phyloP scores from a whole-genome alignment of 2,888 invertebrate species.

The Drosophila ustulata region DNA sequence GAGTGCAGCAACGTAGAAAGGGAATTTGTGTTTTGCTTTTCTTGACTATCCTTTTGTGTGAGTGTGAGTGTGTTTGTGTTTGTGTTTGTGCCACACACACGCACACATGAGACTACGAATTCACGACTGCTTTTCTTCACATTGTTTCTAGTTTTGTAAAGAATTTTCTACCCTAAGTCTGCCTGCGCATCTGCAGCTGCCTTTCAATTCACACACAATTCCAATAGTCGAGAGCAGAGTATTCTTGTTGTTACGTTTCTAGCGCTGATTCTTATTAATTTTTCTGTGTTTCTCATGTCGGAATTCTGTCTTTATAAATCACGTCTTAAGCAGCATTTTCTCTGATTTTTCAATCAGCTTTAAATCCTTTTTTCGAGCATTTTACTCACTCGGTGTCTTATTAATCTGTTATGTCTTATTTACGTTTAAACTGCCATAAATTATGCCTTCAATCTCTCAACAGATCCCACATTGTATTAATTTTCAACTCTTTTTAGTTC shows the following conservation, averaged over 20 bases:
- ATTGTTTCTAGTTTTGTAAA: conserved; percentile 68
- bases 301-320: conserved; percentile 12
- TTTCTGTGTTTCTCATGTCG: conserved; percentile 31
- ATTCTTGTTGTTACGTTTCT: not conserved
- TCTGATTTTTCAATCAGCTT: not conserved
- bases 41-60: conserved; percentile 35
- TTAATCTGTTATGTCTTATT: not conserved
- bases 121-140: conserved; percentile 27
- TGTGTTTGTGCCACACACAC: not conserved
- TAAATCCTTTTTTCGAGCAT: not conserved
- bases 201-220: conserved; percentile 53
- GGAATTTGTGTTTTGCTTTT: conserved; percentile 24
- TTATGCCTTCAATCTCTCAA: not conserved
- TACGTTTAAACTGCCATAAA: not conserved
- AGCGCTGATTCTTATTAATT: conserved; percentile 48
- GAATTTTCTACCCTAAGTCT: conserved; percentile 40
- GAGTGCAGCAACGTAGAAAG: conserved; percentile 2
- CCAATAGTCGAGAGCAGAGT: conserved; percentile 32
- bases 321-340: not conserved
- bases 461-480: not conserved
- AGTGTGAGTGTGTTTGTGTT: no score
- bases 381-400: not conserved
- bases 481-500: conserved; percentile 1
- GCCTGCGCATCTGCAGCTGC: conserved; percentile 46
- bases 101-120: not conserved